Base-by-base conservation (phyloP, 2,113 vertebrate genomes). In the Lanius ludovicianus region DNA sequence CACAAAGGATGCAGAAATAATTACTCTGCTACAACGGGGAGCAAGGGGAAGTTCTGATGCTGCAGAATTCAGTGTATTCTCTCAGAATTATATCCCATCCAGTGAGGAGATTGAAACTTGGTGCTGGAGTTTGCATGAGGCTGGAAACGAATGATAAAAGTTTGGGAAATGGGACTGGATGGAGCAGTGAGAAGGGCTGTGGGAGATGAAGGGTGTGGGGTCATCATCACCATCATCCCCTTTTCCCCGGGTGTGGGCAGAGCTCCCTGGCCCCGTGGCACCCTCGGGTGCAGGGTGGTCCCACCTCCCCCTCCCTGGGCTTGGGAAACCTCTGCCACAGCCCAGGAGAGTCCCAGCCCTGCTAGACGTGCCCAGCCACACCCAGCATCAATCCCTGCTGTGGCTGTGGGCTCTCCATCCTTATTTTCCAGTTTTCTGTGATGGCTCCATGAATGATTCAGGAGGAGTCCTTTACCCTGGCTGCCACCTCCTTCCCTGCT, bases 1-100 rank as follows among this genome's bases (percentile, higher is more conserved):
- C 56, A 89, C 78, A 56, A 64, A 87, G 41, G 47, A 15, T 57
- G 90, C 90, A 60, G 92, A 68, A 95, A 71, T 84, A 89, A 89
- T 75, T 67, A 16, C 33, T 64, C 2, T 25, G 81, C 33, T 52
- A 0, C 0, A 9, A 9, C 1, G 1, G 55, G 49, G 44, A 57
- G 85, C 6, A 9, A 42, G 74, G 35, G 60, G 70, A 46, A 33
- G 50, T 71, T 87, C 46, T 6, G 82, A 2, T 82, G 23, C 74
- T 73, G 65, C 90, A 42, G 60, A 80, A 92, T 76, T 90, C 46
- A 41, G 60, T 16, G 46, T n/a, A 11, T 89, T 75, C 78, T 52
- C 52, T 60, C 57, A 24, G 25, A 83, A 50, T 46, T 53, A 3
- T 67, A 30, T 35, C 75, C 82, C 60, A 3, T n/a, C 64, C 77